Evolutionary conservation across 2,797 vertebrate genomes (phyloP).

Genomic region (Coccyzus lansbergi): DNA sequence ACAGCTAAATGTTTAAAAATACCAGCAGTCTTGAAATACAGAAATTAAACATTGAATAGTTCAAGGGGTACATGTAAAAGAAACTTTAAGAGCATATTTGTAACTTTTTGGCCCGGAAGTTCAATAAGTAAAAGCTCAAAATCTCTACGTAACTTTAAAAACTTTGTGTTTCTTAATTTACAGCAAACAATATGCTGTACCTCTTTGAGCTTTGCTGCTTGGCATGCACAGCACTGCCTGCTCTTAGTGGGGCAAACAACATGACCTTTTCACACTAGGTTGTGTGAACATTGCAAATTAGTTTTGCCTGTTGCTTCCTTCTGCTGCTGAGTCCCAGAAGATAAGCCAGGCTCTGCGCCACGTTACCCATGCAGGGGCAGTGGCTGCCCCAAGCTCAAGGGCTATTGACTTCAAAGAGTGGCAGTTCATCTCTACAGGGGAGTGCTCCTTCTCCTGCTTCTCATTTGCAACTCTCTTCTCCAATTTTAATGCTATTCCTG

Average conservation of each 20-base stretch:
- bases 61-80: not conserved
- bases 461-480: not conserved
- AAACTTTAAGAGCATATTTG: not conserved
- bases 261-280: fast-evolving
- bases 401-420: not conserved
- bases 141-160: not conserved
- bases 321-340: not conserved
- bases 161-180: not conserved
- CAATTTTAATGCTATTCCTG: not conserved
- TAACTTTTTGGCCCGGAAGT: not conserved
- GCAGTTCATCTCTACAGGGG: not conserved
- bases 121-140: not conserved
- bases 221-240: fast-evolving
- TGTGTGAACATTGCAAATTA: not conserved
- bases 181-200: not conserved
- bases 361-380: not conserved
- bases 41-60: not conserved
- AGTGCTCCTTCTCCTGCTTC: not conserved
- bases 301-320: not conserved
- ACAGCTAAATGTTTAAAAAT: not conserved
- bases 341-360: not conserved
- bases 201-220: not conserved
- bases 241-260: no score
- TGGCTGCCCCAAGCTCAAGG: not conserved
- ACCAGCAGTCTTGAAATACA: not conserved